These are phyloP conservation scores for Caenorhabditis drosophilae DNA, from an alignment of 2,888 invertebrate species.

Conservation along the genomic window DNA sequence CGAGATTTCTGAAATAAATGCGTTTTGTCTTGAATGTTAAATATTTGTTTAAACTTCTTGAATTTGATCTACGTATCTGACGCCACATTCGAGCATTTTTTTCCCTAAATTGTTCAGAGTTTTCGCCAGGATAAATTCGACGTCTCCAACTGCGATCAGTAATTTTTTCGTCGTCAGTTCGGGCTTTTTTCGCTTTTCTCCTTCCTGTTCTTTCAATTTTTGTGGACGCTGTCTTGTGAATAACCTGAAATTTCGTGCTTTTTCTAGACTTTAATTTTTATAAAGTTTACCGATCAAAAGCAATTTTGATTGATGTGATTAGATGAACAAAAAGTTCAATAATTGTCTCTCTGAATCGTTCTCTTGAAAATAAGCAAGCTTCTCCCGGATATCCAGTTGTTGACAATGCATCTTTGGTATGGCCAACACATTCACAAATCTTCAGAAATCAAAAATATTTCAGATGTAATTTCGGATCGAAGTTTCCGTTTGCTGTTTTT, in stretches of 20 bases:
- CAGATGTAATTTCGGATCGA: too few species aligned
- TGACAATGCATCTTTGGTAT: conserved; percentile 57
- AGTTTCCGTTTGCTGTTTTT: background rate
- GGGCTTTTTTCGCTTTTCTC: conserved; percentile 6
- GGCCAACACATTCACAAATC: conserved; percentile 60
- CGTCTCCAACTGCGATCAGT: conserved; percentile 64
- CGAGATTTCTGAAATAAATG: conserved; percentile 53
- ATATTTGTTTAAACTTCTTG: conserved; percentile 48
- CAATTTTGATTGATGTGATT: conserved; percentile 44
- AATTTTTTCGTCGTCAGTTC: conserved; percentile 59
- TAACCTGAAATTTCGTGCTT: conserved; percentile 4
- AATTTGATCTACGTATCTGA: conserved; percentile 64
- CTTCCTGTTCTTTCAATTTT: conserved; percentile 9
- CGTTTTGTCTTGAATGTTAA: background rate
- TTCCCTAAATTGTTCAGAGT: conserved; percentile 58
- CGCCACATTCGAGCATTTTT: conserved; percentile 61
- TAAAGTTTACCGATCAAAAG: conserved; percentile 30
- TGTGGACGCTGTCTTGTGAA: conserved; percentile 31
- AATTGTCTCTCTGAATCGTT: conserved; percentile 57
- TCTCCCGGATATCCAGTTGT: conserved; percentile 60
- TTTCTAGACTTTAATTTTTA: background rate
- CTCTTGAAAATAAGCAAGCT: conserved; percentile 62
- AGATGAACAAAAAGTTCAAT: conserved; percentile 56
- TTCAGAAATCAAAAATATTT: conserved; percentile 15
- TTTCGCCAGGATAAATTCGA: conserved; percentile 64